Evolutionary conservation across 1,140 invertebrate species (phyloP).

Genomic region (Hyles vespertilio): DNA sequence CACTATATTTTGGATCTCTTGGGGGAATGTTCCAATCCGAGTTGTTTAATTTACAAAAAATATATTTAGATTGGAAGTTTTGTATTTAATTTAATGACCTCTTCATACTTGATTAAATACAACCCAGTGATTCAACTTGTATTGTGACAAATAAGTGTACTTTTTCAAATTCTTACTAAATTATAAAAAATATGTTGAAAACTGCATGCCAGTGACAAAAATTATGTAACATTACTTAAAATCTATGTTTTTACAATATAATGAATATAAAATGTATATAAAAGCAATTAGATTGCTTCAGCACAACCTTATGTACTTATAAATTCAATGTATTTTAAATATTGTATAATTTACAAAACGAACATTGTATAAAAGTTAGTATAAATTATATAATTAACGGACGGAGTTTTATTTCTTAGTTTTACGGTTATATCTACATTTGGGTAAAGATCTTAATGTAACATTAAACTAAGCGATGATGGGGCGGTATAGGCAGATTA

Average conservation of each 20-base stretch:
- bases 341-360: slow-evolving; percentile 2
- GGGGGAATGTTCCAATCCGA: too few species aligned
- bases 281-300: slow-evolving; percentile 55
- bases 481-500: too few species aligned
- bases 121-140: too few species aligned
- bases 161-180: too few species aligned
- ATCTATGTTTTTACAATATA: slow-evolving; percentile 7
- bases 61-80: too few species aligned
- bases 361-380: not conserved
- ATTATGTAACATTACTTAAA: not conserved
- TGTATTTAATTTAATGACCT: too few species aligned
- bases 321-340: slow-evolving; percentile 7
- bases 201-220: too few species aligned
- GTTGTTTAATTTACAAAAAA: too few species aligned
- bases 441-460: slow-evolving; percentile 36
- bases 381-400: slow-evolving; percentile 9
- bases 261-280: slow-evolving; percentile 21
- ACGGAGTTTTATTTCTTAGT: slow-evolving; percentile 39
- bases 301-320: slow-evolving; percentile 54
- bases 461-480: not conserved
- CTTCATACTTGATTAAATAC: too few species aligned
- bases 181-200: too few species aligned
- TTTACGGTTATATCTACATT: slow-evolving; percentile 50
- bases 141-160: too few species aligned
- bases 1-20: too few species aligned